Evolutionary conservation across 1,140 invertebrate genomes (phyloP).

Genomic region (Dendroctonus valens): DNA sequence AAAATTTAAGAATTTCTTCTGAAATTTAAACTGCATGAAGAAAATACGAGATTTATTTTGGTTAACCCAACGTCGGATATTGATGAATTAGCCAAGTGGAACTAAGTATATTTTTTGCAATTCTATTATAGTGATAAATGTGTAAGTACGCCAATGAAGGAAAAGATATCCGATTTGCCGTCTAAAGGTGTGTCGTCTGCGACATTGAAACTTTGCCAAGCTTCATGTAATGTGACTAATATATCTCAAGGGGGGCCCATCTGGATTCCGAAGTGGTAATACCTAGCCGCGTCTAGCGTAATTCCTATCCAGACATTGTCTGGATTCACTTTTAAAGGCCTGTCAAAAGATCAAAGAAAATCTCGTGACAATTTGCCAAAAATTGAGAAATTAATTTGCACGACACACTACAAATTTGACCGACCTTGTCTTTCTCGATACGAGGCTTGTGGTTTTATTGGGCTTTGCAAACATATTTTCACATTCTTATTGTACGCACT

Average conservation of each 20-base stretch:
- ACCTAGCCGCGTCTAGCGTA: conserved; percentile 34
- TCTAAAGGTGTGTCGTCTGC: conserved; percentile 44
- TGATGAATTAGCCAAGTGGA: too few species aligned
- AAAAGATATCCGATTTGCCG: too few species aligned
- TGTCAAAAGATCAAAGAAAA: conserved; percentile 15
- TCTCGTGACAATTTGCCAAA: conserved; percentile 19
- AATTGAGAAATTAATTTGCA: conserved; percentile 1
- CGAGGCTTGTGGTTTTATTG: too few species aligned
- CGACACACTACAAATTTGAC: not conserved
- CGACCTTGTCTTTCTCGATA: not conserved
- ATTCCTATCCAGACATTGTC: conserved; percentile 22
- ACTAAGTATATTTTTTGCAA: too few species aligned
- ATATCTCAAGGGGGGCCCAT: conserved; percentile 46
- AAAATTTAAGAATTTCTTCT: too few species aligned
- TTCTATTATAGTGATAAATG: too few species aligned
- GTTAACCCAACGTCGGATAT: too few species aligned
- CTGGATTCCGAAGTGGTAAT: conserved; percentile 34
- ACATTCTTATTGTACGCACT: too few species aligned
- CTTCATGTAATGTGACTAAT: conserved; percentile 48
- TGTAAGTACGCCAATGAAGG: too few species aligned
- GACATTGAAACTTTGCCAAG: conserved; percentile 47
- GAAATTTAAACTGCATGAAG: too few species aligned
- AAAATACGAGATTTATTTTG: too few species aligned
- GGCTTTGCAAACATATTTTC: too few species aligned
- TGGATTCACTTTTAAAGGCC: conserved; percentile 8